Base-by-base conservation (phyloP, 1,140 invertebrate genomes). In the Apis florea region DNA sequence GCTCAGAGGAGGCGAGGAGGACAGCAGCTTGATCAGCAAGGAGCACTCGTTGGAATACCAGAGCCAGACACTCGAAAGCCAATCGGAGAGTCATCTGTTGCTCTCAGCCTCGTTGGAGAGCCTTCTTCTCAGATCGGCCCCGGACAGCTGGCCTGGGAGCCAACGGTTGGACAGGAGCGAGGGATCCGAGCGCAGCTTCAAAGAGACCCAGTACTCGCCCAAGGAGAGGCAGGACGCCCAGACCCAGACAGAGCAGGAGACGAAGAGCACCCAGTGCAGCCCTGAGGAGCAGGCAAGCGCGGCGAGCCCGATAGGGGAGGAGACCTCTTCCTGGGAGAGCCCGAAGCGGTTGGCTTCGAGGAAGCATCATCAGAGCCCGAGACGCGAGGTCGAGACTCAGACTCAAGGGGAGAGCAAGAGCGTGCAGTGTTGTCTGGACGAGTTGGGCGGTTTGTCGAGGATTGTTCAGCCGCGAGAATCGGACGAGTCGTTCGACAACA, bases 371-470 rank as follows among this genome's bases (percentile, higher is more conserved):
- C 87, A 88, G 53, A 93, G 91, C 40, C 92, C 91, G 0, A 83
- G 82, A 11, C 89, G 79, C 17, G 92, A 92, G 59, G 92, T 91
- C 9, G 74, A 92, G 40, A 93, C 92, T 1, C 92, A 93, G 51
- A 93, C 92, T 0, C 91, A 92, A 26, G 92, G 91, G 0, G 92
- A 93, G 78, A 87, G 89, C 69, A 93, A 93, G 49, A 88, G 88
- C 12, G 90, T 92, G 2, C 92, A 93, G 80, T 93, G 92, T 47
- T 91, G 83, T 0, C 47, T 91, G 31, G 89, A 92, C 17, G 90
- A 92, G 47, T 51, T 93, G 0, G 85, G 86, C 2, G 53, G 85
- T 0, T 40, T 81, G 0, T 63, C 73, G 0, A 69, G 12, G 63
- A 59, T 47, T n/a, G n/a, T n/a, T n/a, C n/a, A n/a, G 1, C 6